phyloP scores from a whole-genome alignment of 1,140 invertebrate genomes.

The Copidosoma floridanum region DNA sequence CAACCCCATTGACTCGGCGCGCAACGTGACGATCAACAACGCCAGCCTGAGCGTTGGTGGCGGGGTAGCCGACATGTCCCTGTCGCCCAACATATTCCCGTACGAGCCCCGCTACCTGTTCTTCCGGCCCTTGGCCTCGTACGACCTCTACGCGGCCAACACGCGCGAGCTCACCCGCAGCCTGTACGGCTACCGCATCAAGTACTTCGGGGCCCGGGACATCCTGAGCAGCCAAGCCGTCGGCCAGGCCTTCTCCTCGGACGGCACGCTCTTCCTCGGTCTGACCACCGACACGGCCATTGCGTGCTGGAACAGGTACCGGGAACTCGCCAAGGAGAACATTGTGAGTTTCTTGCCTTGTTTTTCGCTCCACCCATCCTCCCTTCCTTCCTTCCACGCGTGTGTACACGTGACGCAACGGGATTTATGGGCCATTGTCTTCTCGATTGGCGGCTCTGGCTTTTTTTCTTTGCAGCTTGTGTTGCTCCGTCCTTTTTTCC shows the following conservation, averaged over 20 bases:
- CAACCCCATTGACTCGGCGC: conserved; percentile 20
- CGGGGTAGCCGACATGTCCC: conserved; percentile 44
- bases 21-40: conserved; percentile 1
- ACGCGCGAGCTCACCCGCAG: conserved; percentile 18
- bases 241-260: conserved; percentile 40
- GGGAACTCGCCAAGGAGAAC: conserved; percentile 18
- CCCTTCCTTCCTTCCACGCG: not conserved
- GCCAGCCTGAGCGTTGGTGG: conserved; percentile 6
- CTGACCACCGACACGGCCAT: conserved; percentile 36
- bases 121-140: conserved; percentile 70
- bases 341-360: conserved; percentile 7
- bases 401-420: not conserved
- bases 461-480: no score
- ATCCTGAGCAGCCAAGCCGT: conserved; percentile 33
- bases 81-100: conserved; percentile 60
- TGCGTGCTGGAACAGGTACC: conserved; percentile 42
- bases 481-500: no score
- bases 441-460: no score
- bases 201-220: conserved; percentile 15
- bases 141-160: conserved; percentile 63
- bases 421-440: not conserved
- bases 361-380: no score
- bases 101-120: conserved; percentile 56
- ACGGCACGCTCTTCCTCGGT: conserved; percentile 42
- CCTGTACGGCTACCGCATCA: conserved; percentile 17